Conservation (phyloP, 2,888 invertebrate species). For the Aromia moschata region DNA sequence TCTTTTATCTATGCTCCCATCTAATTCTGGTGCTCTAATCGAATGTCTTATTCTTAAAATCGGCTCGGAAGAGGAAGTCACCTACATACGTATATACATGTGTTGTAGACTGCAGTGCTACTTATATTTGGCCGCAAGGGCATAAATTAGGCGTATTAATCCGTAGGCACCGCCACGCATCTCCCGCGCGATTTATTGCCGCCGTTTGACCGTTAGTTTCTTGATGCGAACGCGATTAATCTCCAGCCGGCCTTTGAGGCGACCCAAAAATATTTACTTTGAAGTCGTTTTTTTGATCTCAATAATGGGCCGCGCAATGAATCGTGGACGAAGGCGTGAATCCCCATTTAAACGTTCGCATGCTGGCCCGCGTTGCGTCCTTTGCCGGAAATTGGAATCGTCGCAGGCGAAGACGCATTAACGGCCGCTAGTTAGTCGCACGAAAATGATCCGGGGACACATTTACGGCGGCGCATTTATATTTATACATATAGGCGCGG, state of each 20-base stretch:
- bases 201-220: conserved; percentile 16
- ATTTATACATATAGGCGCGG: too few relatives aligned
- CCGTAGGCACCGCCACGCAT: not conserved
- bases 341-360: conserved; percentile 26
- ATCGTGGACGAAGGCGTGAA: conserved; percentile 25
- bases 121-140: not conserved
- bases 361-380: conserved; percentile 21
- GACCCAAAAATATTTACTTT: conserved; percentile 45
- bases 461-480: conserved; percentile 59
- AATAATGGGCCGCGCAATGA: conserved; percentile 38
- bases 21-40: too few relatives aligned
- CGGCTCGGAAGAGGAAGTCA: not conserved
- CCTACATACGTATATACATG: not conserved
- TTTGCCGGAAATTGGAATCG: conserved; percentile 57
- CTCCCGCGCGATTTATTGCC: not conserved
- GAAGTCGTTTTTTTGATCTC: conserved; percentile 47
- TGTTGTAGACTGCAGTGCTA: too few relatives aligned
- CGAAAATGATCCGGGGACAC: conserved; percentile 58
- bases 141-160: conserved; percentile 10
- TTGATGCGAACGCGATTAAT: conserved; percentile 11
- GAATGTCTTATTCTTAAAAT: too few relatives aligned
- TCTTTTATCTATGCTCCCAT: too few relatives aligned
- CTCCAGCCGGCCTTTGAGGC: conserved; percentile 18
- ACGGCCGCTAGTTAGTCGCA: conserved; percentile 60
- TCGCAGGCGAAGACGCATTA: conserved; percentile 57